Conservation (phyloP, 2,888 invertebrate genomes). For the Crematogaster levior region DNA sequence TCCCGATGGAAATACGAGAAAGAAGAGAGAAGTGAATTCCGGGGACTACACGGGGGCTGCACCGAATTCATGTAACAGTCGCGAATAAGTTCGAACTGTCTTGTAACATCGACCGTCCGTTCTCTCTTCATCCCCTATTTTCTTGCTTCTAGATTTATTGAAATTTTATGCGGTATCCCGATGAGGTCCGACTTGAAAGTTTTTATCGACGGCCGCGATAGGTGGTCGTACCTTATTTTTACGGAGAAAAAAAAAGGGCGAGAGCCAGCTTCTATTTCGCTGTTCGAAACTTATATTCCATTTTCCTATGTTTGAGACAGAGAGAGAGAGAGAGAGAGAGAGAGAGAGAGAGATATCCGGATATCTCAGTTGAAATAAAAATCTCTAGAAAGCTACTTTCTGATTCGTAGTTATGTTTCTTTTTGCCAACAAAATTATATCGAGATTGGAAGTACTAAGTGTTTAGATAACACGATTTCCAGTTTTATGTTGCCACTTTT, state of each 20-base stretch:
- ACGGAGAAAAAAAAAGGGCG: slow-evolving; percentile 3
- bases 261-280: slow-evolving; percentile 53
- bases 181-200: slow-evolving; percentile 76
- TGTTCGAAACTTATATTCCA: slow-evolving; percentile 64
- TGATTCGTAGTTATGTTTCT: not conserved
- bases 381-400: slow-evolving; percentile 4
- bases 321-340: not conserved
- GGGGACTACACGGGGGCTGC: slow-evolving; percentile 26
- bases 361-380: slow-evolving; percentile 58
- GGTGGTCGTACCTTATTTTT: slow-evolving; percentile 68
- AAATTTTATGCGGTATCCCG: slow-evolving; percentile 78
- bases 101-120: slow-evolving; percentile 73
- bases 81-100: slow-evolving; percentile 75
- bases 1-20: slow-evolving; percentile 55
- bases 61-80: slow-evolving; percentile 65
- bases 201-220: slow-evolving; percentile 72
- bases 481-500: not conserved
- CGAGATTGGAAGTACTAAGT: not conserved
- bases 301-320: slow-evolving; percentile 16
- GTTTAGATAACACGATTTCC: not conserved
- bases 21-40: slow-evolving; percentile 59
- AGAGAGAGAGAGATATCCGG: not conserved
- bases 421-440: not conserved
- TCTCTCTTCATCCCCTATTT: slow-evolving; percentile 54
- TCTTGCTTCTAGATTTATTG: slow-evolving; percentile 75